phyloP scores from a whole-genome alignment of 2,113 vertebrate species.

The Melanotaenia duboulayi region DNA sequence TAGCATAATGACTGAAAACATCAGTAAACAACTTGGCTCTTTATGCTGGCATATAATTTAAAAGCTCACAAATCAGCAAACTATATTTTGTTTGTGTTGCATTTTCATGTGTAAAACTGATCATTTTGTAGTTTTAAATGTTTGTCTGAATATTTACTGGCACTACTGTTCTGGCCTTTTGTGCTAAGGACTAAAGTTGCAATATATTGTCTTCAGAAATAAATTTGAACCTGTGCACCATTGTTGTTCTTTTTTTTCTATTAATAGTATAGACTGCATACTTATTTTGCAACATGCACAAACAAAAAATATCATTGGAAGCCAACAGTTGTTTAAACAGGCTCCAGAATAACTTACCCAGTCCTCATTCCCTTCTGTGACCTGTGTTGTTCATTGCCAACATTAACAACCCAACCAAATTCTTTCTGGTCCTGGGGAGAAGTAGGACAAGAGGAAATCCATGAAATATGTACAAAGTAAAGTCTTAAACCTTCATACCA shows the following conservation, averaged over 20 bases:
- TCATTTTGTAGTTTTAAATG: neutral
- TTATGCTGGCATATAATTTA: neutral
- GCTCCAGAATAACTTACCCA: neutral
- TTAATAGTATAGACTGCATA: too few species aligned
- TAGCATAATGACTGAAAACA: neutral
- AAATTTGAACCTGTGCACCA: too few species aligned
- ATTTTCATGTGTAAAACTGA: neutral
- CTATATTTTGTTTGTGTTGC: neutral
- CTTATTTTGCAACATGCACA: too few species aligned
- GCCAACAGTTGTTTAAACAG: neutral
- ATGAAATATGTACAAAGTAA: conserved; percentile 73
- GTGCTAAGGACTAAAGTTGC: too few species aligned
- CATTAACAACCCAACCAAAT: conserved; percentile 25
- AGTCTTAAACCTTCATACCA: conserved; percentile 45
- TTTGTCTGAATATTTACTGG: neutral
- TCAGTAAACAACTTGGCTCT: neutral
- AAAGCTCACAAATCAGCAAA: neutral
- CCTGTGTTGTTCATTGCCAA: conserved; percentile 29
- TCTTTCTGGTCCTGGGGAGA: conserved; percentile 41
- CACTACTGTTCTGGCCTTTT: too few species aligned
- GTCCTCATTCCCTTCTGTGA: conserved; percentile 7
- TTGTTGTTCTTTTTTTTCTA: too few species aligned
- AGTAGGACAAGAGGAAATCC: conserved; percentile 63
- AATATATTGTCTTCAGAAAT: too few species aligned
- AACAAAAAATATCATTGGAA: too few species aligned